These are phyloP conservation scores for Pandemis heparana DNA, from an alignment of 2,888 invertebrate species.

Conservation along the genomic window DNA sequence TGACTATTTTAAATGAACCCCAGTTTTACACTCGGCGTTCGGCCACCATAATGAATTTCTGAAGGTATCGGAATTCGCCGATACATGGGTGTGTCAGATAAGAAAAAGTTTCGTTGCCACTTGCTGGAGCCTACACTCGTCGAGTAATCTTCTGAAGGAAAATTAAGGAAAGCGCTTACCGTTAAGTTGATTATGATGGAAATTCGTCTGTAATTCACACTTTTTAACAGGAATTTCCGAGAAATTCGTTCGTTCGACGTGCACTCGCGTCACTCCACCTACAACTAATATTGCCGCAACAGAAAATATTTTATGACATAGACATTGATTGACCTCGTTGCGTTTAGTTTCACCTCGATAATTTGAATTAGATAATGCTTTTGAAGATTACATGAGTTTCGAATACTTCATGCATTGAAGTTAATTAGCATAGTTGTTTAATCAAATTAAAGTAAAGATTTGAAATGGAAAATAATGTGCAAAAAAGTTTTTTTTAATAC, in stretches of 20 bases:
- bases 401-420: neutral
- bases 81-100: slow-evolving; percentile 80
- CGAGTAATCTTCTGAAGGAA: neutral
- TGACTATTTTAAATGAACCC: slow-evolving; percentile 27
- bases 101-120: slow-evolving; percentile 46
- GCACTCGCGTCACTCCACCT: slow-evolving; percentile 67
- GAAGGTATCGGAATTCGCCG: slow-evolving; percentile 59
- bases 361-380: neutral
- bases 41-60: slow-evolving; percentile 46
- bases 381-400: neutral
- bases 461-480: neutral
- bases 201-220: slow-evolving; percentile 52
- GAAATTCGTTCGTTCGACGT: slow-evolving; percentile 75
- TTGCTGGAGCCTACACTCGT: neutral
- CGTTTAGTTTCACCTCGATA: slow-evolving; percentile 23
- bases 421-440: no score
- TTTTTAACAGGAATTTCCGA: slow-evolving; percentile 56
- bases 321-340: slow-evolving; percentile 35
- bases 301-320: slow-evolving; percentile 40
- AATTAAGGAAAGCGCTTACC: slow-evolving; percentile 55
- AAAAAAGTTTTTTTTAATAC: neutral
- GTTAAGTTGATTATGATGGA: slow-evolving; percentile 50
- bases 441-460: neutral
- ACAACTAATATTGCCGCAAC: slow-evolving; percentile 56
- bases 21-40: slow-evolving; percentile 11